Evolutionary conservation across 2,888 invertebrate genomes (phyloP).

Genomic region (Drosophila ezoana): DNA sequence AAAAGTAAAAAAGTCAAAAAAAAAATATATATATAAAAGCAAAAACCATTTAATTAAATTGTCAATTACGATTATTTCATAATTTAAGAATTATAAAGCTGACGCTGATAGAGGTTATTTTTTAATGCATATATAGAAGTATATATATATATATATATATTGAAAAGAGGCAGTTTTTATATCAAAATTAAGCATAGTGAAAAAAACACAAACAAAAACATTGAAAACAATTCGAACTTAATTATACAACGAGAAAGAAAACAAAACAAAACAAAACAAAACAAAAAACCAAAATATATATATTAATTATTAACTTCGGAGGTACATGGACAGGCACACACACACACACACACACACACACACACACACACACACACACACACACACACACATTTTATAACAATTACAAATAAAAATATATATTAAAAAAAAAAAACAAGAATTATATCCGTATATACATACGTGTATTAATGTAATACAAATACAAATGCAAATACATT

Average conservation of each 20-base stretch:
- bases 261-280: slow-evolving; percentile 41
- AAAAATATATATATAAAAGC: slow-evolving; percentile 16
- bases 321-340: slow-evolving; percentile 50
- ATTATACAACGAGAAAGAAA: slow-evolving; percentile 82
- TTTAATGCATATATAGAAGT: slow-evolving; percentile 70
- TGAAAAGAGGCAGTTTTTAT: slow-evolving; percentile 71
- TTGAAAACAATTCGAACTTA: slow-evolving; percentile 83
- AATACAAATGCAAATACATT: slow-evolving; percentile 38
- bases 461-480: slow-evolving; percentile 29
- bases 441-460: slow-evolving; percentile 40
- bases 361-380: slow-evolving; percentile 32
- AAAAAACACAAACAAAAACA: slow-evolving; percentile 63
- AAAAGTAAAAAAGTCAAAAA: slow-evolving; percentile 29
- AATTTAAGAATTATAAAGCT: slow-evolving; percentile 72
- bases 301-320: slow-evolving; percentile 63
- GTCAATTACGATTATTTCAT: slow-evolving; percentile 78
- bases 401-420: slow-evolving; percentile 26
- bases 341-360: slow-evolving; percentile 36
- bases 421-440: neutral
- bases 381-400: slow-evolving; percentile 50
- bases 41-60: slow-evolving; percentile 77
- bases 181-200: slow-evolving; percentile 75
- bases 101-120: slow-evolving; percentile 75
- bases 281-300: slow-evolving; percentile 37
- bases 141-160: slow-evolving; percentile 54